Base-by-base conservation (phyloP, 2,888 invertebrate genomes). In the Eurois occulta region DNA sequence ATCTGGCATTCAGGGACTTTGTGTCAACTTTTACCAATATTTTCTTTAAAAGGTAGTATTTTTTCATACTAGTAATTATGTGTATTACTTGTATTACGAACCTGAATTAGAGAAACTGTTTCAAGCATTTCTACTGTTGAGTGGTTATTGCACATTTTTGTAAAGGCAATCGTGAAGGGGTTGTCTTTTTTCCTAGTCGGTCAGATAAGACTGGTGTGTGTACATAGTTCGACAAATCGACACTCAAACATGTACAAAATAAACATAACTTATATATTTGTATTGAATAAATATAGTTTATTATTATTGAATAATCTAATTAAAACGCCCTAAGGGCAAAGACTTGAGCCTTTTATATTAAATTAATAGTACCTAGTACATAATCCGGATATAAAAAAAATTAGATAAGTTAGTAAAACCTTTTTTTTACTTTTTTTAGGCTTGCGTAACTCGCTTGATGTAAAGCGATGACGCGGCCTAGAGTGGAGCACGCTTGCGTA, bases 31-130 rank as follows among this genome's bases (percentile, higher is more conserved):
- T 72, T 46, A 72, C 69, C 52, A 21, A 24, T 65, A 6, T 73
- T 66, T 32, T 69, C 43, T 67, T 35, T 60, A 21, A 38, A 66
- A 41, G 41, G 55, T 72, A 28, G 52, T 66, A 52, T 69, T 70
- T 46, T 55, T 35, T 28, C 28, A 48, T 35, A 55, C 41, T 13
- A 48, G 16, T 48, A 28, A 62, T 60, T 46, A n/a, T n/a, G n/a
- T n/a, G n/a, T n/a, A n/a, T n/a, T n/a, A n/a, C n/a, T n/a, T n/a
- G n/a, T n/a, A 69, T 38, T 16, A 21, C 13, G 2, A 46, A 55
- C n/a, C 43, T 4, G 32, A 43, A 38, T 24, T 46, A 32, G 18
- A 28, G 60, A 62, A 55, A 62, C 38, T 2, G 13, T n/a, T 68
- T 18, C 46, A 48, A 48, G 55, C 21, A 32, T 55, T 46, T 52